Percentiles rank a stretch among this genome's conserved stretches.
Conservation (phyloP, 2,797 vertebrate species). For the Tokudaia muenninki region DNA sequence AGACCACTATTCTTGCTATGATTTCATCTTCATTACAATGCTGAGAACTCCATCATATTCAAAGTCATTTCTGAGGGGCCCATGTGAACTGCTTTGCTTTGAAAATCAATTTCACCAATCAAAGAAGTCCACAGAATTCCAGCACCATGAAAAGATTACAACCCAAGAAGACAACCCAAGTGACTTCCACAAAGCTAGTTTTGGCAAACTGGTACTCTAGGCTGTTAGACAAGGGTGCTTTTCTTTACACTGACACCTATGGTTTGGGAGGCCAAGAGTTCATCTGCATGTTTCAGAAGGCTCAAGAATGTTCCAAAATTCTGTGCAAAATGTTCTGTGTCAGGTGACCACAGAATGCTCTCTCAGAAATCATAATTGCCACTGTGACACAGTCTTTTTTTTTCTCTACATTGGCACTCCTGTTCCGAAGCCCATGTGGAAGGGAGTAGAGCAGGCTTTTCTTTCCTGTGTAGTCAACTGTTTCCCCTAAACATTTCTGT, state of each 20-base stretch:
- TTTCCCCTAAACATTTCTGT: background rate
- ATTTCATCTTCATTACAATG: constrained; percentile 7
- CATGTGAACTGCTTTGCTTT: background rate
- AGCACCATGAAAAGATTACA: background rate
- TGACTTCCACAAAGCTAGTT: background rate
- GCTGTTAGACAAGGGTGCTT: background rate
- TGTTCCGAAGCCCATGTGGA: accelerated
- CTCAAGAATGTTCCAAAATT: background rate
- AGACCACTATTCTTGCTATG: background rate
- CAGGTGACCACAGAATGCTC: background rate
- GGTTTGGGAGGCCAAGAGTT: background rate
- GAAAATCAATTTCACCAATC: background rate
- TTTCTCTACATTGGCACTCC: background rate
- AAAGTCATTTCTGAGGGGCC: background rate
- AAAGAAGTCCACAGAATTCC: background rate
- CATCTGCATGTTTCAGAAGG: background rate
- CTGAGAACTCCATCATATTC: background rate
- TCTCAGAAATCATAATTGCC: background rate
- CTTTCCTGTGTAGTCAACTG: background rate
- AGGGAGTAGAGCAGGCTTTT: background rate
- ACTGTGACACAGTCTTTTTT: background rate
- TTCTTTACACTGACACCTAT: background rate
- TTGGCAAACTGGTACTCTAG: background rate
- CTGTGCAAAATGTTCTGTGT: background rate
- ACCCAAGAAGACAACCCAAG: background rate